Evolutionary conservation across 2,888 invertebrate species (phyloP), one percentile per base, ranked within the genome.

Genomic region (Rhimphoctona megacephalus): DNA sequence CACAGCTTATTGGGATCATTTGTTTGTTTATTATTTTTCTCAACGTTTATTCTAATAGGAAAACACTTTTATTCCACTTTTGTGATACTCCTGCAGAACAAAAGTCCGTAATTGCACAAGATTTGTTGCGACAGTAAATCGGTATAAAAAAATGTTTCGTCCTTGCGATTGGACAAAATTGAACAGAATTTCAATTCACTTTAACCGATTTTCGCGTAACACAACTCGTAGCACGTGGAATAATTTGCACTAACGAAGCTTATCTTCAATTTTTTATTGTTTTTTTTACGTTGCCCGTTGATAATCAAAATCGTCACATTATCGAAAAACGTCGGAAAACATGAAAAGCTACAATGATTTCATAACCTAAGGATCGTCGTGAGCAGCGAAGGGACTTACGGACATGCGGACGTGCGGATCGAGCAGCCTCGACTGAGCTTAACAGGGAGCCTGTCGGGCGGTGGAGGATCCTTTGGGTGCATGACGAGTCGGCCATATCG

Each of bases 401-500:
- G 82, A 76, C 88, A 86, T 89, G 88, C 86, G 89, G 87, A 84
- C 90, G 88, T 88, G 85, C 88, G 90, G 90, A 91, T 89, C 93
- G 91, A 91, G 91, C 90, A 90, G 89, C 90, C 92, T 91, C 93
- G 93, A 91, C 94, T 93, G 92, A 91, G 89, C 89, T 87, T 39
- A 82, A 76, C 85, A 49, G 76, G 64, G 87, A 79, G 74, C 66
- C 84, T 69, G 78, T 82, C 67, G 49, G 72, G 66, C 92, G 90
- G 90, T 89, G 72, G 77, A 80, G 81, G 82, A 43, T 74, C 67
- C 67, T 74, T 67, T 39, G 57, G 66, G 64, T 36, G 52, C 25
- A 73, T 77, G 83, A 85, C 85, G 90, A 92, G 92, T 92, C 94
- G 93, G 94, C 94, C 94, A 94, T 94, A 92, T 92, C 93, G 91